A percentile compares a stretch with the other conserved stretches of the same genome.
Conservation (phyloP, 1,140 invertebrate species). For the Zaprionus davidi region DNA sequence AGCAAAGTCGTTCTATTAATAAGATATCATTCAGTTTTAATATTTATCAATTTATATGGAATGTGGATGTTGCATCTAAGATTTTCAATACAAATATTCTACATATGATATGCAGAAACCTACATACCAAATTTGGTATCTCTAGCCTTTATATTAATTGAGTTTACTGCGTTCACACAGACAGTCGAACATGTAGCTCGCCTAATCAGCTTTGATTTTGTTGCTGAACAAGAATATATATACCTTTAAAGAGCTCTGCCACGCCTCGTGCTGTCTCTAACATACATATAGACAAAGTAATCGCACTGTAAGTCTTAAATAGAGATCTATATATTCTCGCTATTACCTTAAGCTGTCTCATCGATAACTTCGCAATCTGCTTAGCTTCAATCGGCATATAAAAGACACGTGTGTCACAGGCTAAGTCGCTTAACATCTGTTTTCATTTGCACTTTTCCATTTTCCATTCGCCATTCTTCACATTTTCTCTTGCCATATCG, state of each 20-base stretch:
- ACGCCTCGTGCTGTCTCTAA: too few species aligned
- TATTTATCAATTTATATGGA: background rate
- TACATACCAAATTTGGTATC: background rate
- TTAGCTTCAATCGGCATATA: background rate
- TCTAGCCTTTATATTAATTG: background rate
- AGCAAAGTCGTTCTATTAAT: too few species aligned
- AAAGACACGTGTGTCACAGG: constrained; percentile 1
- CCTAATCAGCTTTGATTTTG: background rate
- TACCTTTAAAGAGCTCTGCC: too few species aligned
- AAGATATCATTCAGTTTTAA: too few species aligned
- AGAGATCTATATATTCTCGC: background rate
- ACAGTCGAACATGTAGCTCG: background rate
- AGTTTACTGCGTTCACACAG: background rate
- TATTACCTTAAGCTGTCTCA: background rate
- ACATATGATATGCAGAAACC: background rate
- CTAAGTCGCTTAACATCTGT: constrained; percentile 4
- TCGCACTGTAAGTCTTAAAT: background rate
- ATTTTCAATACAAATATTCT: background rate
- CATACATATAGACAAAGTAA: too few species aligned
- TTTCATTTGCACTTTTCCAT: constrained; percentile 5
- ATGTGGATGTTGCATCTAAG: background rate
- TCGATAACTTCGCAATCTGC: background rate
- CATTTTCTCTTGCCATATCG: constrained; percentile 6
- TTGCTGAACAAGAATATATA: too few species aligned
- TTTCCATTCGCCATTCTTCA: background rate